These are phyloP conservation scores for Pachypeltis micranthus DNA, from an alignment of 1,140 invertebrate genomes.

Conservation along the genomic window DNA sequence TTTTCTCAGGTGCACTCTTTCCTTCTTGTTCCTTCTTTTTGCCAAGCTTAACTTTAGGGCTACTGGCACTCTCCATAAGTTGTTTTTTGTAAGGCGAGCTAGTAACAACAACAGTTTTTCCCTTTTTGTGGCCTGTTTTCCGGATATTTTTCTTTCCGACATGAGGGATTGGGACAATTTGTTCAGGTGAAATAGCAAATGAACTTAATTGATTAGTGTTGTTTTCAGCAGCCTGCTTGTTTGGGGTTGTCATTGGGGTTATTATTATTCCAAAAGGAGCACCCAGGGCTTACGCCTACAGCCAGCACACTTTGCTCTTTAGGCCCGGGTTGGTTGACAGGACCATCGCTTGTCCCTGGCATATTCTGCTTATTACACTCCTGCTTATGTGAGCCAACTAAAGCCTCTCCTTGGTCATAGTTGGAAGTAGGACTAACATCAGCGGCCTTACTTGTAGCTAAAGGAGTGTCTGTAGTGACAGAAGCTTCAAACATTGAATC, in stretches of 20 bases:
- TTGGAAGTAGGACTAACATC: background rate
- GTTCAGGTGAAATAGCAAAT: background rate
- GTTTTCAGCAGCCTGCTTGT: background rate
- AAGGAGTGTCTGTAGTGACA: slow-evolving; percentile 1
- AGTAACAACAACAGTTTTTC: background rate
- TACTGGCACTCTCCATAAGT: background rate
- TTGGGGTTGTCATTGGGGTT: background rate
- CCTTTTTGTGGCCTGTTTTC: background rate
- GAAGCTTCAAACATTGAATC: slow-evolving; percentile 15
- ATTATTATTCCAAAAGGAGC: slow-evolving; percentile 9
- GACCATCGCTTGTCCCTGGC: no score
- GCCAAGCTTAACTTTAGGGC: background rate
- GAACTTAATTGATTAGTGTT: background rate
- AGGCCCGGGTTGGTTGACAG: background rate
- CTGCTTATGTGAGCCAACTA: no score
- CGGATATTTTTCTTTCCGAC: background rate
- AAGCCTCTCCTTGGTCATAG: background rate
- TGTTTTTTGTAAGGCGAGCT: background rate
- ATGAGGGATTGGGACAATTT: background rate
- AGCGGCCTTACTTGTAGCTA: background rate
- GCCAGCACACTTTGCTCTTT: background rate
- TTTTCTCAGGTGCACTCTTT: background rate
- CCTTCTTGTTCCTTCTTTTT: background rate
- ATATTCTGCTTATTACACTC: no score
- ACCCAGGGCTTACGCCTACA: background rate